Percentiles rank a stretch among this genome's conserved stretches.
Conservation (phyloP, 1,140 invertebrate species). For the Atopsyche davidsoni region DNA sequence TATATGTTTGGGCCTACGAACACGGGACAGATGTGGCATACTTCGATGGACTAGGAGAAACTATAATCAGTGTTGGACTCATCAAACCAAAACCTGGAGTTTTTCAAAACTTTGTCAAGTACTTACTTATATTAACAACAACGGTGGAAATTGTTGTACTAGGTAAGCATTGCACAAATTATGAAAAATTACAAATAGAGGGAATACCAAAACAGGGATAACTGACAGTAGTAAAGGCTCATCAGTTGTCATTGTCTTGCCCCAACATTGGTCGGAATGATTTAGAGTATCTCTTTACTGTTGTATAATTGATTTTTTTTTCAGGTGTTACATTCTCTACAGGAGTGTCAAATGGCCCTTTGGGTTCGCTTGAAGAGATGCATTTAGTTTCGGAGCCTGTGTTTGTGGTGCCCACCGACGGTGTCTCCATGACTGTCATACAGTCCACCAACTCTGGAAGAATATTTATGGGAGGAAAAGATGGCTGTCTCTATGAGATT, state of each 20-base stretch:
- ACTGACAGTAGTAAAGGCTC: no score
- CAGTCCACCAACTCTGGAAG: constrained; percentile 76
- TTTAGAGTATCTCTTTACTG: no score
- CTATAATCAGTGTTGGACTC: constrained; percentile 81
- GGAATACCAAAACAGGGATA: no score
- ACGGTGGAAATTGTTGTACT: constrained; percentile 89
- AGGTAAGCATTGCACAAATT: constrained; percentile 59
- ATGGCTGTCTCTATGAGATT: constrained; percentile 94
- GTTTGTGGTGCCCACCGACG: constrained; percentile 89
- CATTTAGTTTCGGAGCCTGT: constrained; percentile 90
- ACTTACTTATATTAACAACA: constrained; percentile 85
- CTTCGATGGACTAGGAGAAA: constrained; percentile 87
- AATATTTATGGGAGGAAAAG: constrained; percentile 91
- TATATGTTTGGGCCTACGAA: constrained; percentile 95
- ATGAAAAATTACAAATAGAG: no score
- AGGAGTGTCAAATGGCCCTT: constrained; percentile 40
- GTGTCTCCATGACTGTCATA: constrained; percentile 78
- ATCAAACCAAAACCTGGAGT: constrained; percentile 80
- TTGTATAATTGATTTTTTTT: constrained; percentile 21
- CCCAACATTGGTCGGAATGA: no score
- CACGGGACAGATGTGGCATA: constrained; percentile 86
- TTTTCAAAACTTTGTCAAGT: constrained; percentile 88
- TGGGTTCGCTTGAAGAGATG: constrained; percentile 65
- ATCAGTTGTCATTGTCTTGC: no score
- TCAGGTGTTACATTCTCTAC: constrained; percentile 47